A percentile compares a stretch with the other conserved stretches of the same genome.
Conservation (phyloP, 2,113 vertebrate genomes). For the Isurus oxyrinchus region DNA sequence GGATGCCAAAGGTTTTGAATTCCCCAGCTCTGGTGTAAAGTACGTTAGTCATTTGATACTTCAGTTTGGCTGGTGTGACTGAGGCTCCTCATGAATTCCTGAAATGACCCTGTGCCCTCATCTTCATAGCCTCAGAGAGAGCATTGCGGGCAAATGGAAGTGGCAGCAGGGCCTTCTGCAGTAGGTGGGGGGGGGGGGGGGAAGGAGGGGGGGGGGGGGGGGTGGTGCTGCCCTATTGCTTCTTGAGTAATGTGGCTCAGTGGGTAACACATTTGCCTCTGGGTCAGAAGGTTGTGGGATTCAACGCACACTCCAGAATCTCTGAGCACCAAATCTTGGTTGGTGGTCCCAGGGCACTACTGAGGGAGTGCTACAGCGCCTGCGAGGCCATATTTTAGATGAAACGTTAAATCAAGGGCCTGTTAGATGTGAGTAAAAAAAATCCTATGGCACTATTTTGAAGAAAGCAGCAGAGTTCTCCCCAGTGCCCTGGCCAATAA, state of each 20-base stretch:
- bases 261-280: background rate
- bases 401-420: background rate
- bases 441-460: background rate
- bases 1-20: conserved; percentile 1
- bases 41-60: background rate
- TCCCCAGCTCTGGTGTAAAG: background rate
- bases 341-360: background rate
- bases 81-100: background rate
- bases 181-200: background rate
- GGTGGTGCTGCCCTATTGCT: background rate
- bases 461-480: background rate
- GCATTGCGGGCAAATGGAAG: background rate
- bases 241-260: background rate
- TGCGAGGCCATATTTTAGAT: background rate
- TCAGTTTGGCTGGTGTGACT: background rate
- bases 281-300: background rate
- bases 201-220: too few relatives aligned
- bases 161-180: background rate
- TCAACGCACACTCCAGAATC: background rate
- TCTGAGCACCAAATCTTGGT: background rate
- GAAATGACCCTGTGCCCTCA: background rate
- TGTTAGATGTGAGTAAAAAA: background rate
- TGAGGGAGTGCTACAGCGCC: background rate
- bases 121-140: background rate
- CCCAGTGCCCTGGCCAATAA: background rate